Conservation (phyloP, 2,113 vertebrate genomes). For the Mixornis gularis region DNA sequence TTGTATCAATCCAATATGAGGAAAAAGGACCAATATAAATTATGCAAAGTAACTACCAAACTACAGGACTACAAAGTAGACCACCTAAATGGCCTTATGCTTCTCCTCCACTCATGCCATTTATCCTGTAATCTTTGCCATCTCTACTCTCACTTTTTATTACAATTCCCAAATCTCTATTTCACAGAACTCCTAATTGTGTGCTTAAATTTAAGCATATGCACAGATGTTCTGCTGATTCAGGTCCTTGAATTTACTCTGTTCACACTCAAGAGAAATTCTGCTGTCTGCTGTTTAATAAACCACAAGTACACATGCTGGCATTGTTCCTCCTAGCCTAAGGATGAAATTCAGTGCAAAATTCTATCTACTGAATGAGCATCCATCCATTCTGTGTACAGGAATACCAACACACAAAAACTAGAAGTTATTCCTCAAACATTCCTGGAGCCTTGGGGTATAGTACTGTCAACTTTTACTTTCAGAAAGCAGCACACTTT, state of each 20-base stretch:
- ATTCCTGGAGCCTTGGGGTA: neutral
- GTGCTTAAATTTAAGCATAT: neutral
- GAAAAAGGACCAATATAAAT: neutral
- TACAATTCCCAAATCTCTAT: neutral
- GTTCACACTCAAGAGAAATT: neutral
- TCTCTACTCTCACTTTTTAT: conserved; percentile 29
- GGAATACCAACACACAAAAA: neutral
- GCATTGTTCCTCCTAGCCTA: neutral
- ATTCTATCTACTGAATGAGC: neutral
- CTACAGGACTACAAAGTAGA: neutral
- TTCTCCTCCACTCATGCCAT: neutral
- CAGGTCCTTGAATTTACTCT: neutral
- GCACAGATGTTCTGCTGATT: neutral
- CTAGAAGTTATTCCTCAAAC: neutral
- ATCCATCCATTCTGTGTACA: neutral
- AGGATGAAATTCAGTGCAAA: neutral
- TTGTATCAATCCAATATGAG: neutral
- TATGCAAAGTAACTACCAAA: neutral
- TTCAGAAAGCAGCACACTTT: neutral
- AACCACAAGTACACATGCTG: neutral
- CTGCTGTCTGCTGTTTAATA: neutral
- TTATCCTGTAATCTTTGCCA: neutral
- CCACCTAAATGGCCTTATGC: neutral
- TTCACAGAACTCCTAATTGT: neutral
- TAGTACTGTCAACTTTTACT: neutral